Percentiles rank a stretch among this genome's conserved stretches.
Evolutionary conservation across 2,888 invertebrate genomes (phyloP).

Genomic region (Rotaria macrura): DNA sequence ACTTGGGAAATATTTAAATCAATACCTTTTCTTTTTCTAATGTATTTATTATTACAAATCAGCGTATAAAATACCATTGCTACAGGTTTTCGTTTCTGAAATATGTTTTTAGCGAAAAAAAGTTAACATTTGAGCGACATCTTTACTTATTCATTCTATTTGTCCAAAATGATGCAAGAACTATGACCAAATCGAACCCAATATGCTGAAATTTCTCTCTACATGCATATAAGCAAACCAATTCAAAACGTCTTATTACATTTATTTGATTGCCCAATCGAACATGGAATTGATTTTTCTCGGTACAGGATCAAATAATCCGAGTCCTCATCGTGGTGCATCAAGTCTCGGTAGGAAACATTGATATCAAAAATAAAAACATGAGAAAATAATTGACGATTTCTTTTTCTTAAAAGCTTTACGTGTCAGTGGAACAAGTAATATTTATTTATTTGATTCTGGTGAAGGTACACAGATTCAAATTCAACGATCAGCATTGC

Average conservation of each 20-base stretch:
- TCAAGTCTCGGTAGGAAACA: constrained; percentile 38
- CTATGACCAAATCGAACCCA: no score
- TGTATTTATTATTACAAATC: not conserved
- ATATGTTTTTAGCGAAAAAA: no score
- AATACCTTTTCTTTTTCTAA: not conserved
- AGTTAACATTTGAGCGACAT: not conserved
- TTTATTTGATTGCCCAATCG: no score
- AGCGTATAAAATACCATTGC: no score
- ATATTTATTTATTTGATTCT: constrained; percentile 52
- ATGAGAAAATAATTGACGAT: not conserved
- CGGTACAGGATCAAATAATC: constrained; percentile 45
- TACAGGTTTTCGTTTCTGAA: no score
- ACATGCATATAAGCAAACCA: no score
- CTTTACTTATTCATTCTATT: not conserved
- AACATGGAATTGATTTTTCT: constrained; percentile 42
- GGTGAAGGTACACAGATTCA: constrained; percentile 52
- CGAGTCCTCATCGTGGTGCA: constrained; percentile 41
- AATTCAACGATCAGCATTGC: constrained; percentile 45
- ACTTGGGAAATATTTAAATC: no score
- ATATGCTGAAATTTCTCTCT: no score
- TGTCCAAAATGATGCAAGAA: not conserved
- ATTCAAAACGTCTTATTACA: not conserved
- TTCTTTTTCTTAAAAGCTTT: constrained; percentile 10
- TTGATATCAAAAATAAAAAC: no score
- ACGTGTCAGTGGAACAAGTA: constrained; percentile 17